Evolutionary conservation across 2,113 vertebrate species (phyloP), one percentile per base, ranked within the genome.

Genomic region (Felis chaus): DNA sequence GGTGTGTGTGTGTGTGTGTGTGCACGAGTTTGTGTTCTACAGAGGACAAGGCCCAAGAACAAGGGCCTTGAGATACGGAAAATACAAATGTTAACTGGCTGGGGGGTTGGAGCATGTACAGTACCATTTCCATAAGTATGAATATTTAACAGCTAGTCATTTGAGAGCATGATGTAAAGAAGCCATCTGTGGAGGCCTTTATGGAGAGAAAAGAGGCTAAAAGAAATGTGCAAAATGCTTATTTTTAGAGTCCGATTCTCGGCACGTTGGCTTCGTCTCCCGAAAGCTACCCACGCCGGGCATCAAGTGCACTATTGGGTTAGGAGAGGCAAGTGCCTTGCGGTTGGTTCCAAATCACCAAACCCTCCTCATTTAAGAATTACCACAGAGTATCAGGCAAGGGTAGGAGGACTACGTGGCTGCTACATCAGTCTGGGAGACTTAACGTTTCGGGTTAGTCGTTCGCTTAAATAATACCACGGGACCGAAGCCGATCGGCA

Each of bases 61-160:
- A 48, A 69, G 86, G 83, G 65, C 84, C 93, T 63, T 12, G 41
- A 82, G 57, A 48, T 33, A 31, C 2, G 33, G 71, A 81, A 80
- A 53, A 65, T 36, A 87, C 69, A 48, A 91, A 50, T 69, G 92
- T 19, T 50, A 74, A 29, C 53, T 63, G 83, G 83, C 85, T 39
- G 87, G 71, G n/a, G 50, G 39, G 21, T 81, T 85, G 92, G 85
- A 80, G 68, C 57, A 19, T 27, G 80, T 80, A 95, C 74, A 80
- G 39, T 94, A 69, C 76, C 0, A 87, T 95, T 97, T 97, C 96
- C 95, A 94, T 93, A 93, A 91, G 94, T 82, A 98, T 98, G 97
- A 97, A 98, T 98, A 98, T 98, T 97, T 97, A 98, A 95, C 95
- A 98, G 97, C 93, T 97, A 97, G 96, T 97, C 97, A 96, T 97